Percentiles rank a stretch among this genome's conserved stretches.
These are phyloP conservation scores for Dynastes tityus DNA, from an alignment of 2,888 invertebrate species.

Conservation along the genomic window DNA sequence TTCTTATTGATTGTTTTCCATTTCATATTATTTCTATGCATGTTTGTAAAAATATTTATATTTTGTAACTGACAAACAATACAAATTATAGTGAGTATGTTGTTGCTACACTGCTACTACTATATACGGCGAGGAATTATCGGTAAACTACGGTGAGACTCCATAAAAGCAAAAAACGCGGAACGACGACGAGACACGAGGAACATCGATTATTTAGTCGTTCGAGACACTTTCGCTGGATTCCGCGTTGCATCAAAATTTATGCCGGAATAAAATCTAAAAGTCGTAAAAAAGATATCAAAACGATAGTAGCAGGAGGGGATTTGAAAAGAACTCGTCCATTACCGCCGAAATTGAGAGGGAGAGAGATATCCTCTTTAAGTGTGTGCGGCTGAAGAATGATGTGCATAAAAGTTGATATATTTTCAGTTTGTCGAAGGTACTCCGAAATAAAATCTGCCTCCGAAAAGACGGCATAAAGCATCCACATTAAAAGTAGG, in stretches of 20 bases:
- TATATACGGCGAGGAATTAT: no score
- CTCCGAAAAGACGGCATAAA: neutral
- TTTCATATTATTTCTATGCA: no score
- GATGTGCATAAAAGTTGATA: constrained; percentile 24
- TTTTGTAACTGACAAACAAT: no score
- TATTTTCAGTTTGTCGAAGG: constrained; percentile 36
- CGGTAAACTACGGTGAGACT: no score
- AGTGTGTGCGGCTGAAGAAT: constrained; percentile 28
- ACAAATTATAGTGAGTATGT: no score
- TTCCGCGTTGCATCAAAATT: constrained; percentile 25
- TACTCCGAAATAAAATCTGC: constrained; percentile 19
- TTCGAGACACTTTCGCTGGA: constrained; percentile 20
- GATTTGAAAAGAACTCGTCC: constrained; percentile 39
- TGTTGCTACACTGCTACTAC: no score
- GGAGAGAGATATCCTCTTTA: neutral
- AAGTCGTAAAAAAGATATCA: constrained; percentile 48
- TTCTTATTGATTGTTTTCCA: no score
- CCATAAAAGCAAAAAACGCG: neutral
- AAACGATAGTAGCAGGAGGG: constrained; percentile 40
- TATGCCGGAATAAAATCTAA: constrained; percentile 47
- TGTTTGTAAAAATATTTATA: no score
- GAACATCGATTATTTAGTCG: constrained; percentile 42
- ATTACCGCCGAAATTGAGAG: constrained; percentile 38
- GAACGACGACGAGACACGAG: neutral
- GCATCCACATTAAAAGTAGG: constrained; percentile 18